These are phyloP conservation scores for Micrasema minimum DNA, from an alignment of 1,140 invertebrate species.

Conservation along the genomic window DNA sequence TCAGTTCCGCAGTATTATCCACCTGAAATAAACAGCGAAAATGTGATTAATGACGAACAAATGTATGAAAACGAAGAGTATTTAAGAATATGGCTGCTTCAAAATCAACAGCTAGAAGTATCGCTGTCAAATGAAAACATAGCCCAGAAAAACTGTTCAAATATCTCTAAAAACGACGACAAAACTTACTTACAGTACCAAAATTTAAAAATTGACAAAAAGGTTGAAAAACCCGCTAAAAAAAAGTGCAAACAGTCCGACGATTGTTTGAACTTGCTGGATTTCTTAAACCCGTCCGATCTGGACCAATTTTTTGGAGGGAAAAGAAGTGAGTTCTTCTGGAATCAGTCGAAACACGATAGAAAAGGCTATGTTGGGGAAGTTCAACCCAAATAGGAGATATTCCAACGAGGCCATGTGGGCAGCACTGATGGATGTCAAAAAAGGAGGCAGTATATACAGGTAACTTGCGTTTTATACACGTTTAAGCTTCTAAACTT, in stretches of 20 bases:
- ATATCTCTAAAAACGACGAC: conserved; percentile 4
- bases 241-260: conserved; percentile 30
- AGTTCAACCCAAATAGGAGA: conserved; percentile 64
- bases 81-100: conserved; percentile 64
- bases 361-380: conserved; percentile 66
- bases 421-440: conserved; percentile 65
- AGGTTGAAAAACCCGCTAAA: conserved; percentile 26
- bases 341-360: conserved; percentile 63
- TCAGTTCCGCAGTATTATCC: too few species aligned
- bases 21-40: not conserved
- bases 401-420: conserved; percentile 54
- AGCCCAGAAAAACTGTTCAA: not conserved
- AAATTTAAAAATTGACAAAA: conserved; percentile 14
- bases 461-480: conserved; percentile 56
- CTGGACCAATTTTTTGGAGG: conserved; percentile 64
- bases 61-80: conserved; percentile 60
- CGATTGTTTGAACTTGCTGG: conserved; percentile 60
- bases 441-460: conserved; percentile 67
- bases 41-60: conserved; percentile 38
- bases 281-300: conserved; percentile 63
- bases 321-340: conserved; percentile 64
- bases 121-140: conserved; percentile 54
- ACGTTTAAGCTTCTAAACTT: too few species aligned
- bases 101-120: conserved; percentile 65
- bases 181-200: conserved; percentile 28